Percentiles rank a stretch among this genome's conserved stretches.
Conservation (phyloP, 2,888 invertebrate genomes). For the Spisula solida region DNA sequence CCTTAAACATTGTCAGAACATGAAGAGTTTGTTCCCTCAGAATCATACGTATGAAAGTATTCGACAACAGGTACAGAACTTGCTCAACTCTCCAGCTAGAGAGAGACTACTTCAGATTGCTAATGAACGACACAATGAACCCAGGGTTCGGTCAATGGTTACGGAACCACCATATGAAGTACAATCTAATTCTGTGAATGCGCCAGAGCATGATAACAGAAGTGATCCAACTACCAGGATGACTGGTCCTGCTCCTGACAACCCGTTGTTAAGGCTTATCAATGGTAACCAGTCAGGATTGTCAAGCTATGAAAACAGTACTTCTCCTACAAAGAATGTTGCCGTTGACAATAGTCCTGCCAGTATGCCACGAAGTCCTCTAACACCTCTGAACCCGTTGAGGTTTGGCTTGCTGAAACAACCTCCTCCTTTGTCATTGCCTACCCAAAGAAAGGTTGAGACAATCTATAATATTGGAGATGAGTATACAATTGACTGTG, state of each 20-base stretch:
- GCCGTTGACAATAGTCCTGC: not conserved
- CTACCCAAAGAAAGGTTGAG: constrained; percentile 50
- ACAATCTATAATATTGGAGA: constrained; percentile 72
- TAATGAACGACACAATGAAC: constrained; percentile 63
- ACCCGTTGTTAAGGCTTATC: not conserved
- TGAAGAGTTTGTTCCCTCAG: constrained; percentile 82
- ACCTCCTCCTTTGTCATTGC: constrained; percentile 47
- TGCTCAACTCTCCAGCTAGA: constrained; percentile 74
- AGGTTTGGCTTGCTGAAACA: constrained; percentile 34
- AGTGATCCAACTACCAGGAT: not conserved
- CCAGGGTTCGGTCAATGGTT: constrained; percentile 6
- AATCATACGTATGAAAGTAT: constrained; percentile 79
- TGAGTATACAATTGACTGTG: constrained; percentile 74
- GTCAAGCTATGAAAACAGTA: not conserved
- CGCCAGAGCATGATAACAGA: not conserved
- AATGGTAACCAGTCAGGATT: constrained; percentile 8
- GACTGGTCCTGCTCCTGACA: not conserved
- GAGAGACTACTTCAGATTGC: constrained; percentile 68
- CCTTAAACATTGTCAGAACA: constrained; percentile 84
- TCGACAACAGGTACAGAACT: constrained; percentile 77
- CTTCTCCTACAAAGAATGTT: not conserved
- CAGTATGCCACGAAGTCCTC: constrained; percentile 1
- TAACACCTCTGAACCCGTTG: constrained; percentile 47
- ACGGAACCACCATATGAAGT: not conserved
- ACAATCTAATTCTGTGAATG: not conserved